These are phyloP conservation scores for Ephestia elutella DNA, from an alignment of 1,140 invertebrate species.

Conservation along the genomic window DNA sequence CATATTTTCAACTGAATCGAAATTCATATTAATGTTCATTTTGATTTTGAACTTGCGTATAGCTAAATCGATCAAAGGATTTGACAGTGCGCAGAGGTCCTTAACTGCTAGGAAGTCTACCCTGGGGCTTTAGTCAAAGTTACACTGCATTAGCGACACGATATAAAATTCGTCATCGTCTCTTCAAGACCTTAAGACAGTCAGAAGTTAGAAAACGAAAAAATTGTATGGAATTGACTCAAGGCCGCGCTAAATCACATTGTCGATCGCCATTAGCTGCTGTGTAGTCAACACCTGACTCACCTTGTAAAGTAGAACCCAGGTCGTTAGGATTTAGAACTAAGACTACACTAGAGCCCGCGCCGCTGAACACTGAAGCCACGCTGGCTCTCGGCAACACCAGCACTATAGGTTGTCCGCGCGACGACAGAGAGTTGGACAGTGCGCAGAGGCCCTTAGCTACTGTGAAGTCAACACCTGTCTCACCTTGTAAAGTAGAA, in stretches of 20 bases:
- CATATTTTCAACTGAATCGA: not conserved
- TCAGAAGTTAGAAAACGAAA: no score
- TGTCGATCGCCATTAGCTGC: slow-evolving; percentile 84
- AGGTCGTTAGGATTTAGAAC: slow-evolving; percentile 52
- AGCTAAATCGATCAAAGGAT: no score
- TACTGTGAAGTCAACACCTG: slow-evolving; percentile 88
- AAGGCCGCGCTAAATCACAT: no score
- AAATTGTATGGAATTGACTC: no score
- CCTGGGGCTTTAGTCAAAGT: slow-evolving; percentile 70
- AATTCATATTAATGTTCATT: no score
- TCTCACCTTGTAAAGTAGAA: slow-evolving; percentile 40
- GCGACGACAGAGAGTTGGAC: slow-evolving; percentile 80
- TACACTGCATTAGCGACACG: slow-evolving; percentile 53
- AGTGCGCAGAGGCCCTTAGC: slow-evolving; percentile 87
- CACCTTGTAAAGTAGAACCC: slow-evolving; percentile 36
- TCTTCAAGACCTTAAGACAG: no score
- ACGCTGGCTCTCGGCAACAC: slow-evolving; percentile 65
- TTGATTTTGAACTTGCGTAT: no score
- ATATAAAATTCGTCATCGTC: no score
- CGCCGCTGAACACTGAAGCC: slow-evolving; percentile 60
- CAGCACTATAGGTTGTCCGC: slow-evolving; percentile 78
- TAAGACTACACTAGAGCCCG: slow-evolving; percentile 52
- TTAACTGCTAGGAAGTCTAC: slow-evolving; percentile 91
- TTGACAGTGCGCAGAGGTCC: slow-evolving; percentile 83
- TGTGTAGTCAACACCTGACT: slow-evolving; percentile 85